Conservation (phyloP, 2,888 invertebrate species). For the Aphodius granarius region DNA sequence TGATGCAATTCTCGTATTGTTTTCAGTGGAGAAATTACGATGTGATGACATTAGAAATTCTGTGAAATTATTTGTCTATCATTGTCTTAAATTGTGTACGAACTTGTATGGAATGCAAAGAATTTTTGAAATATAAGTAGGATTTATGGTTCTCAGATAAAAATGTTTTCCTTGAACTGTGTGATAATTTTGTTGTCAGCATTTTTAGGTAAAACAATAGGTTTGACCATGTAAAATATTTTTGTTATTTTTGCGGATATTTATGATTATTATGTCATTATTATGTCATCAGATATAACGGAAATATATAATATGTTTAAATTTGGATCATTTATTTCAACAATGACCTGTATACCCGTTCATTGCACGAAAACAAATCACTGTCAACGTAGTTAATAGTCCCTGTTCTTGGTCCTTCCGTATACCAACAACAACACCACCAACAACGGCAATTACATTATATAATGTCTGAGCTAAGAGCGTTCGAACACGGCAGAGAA, state of each 20-base stretch:
- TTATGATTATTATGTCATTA: no score
- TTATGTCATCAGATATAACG: no score
- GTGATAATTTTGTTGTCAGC: no score
- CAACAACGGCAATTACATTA: background rate
- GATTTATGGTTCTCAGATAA: background rate
- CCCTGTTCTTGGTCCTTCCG: background rate
- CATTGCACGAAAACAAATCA: background rate
- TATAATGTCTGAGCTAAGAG: background rate
- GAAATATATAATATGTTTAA: no score
- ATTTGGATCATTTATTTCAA: no score
- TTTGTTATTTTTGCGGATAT: no score
- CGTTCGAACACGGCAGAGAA: background rate
- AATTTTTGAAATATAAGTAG: background rate
- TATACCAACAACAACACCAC: background rate
- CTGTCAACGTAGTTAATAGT: background rate
- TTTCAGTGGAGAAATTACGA: background rate
- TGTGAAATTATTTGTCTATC: no score
- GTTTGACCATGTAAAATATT: no score
- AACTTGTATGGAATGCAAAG: background rate
- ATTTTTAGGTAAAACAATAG: no score
- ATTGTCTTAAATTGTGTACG: background rate
- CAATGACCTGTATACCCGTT: background rate
- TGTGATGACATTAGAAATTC: background rate
- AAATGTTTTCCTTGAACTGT: no score
- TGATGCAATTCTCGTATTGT: background rate